A percentile compares a stretch with the other conserved stretches of the same genome.
Evolutionary conservation across 2,797 vertebrate genomes (phyloP).

Genomic region (Kryptopterus vitreolus): DNA sequence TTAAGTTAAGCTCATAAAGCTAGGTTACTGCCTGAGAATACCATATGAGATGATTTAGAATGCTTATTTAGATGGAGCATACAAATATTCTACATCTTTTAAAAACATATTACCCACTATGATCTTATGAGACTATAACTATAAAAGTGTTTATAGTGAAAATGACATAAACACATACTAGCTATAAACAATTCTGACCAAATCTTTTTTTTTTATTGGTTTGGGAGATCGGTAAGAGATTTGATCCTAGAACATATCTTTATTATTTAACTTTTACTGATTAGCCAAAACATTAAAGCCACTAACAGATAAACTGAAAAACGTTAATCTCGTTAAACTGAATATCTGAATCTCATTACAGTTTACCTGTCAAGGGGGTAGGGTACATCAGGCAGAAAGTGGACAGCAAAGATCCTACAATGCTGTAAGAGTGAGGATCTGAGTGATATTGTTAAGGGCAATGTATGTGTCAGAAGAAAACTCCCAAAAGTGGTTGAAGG

Average conservation of each 20-base stretch:
- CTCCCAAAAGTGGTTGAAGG: too few relatives aligned
- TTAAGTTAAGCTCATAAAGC: conserved; percentile 14
- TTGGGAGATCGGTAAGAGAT: background rate
- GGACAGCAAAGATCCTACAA: too few relatives aligned
- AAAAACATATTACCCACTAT: background rate
- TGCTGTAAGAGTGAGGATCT: too few relatives aligned
- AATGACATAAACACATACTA: background rate
- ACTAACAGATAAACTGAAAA: too few relatives aligned
- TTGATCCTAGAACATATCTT: background rate
- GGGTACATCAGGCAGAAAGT: too few relatives aligned
- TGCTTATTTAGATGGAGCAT: background rate
- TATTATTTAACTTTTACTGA: background rate
- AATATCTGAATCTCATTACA: too few relatives aligned
- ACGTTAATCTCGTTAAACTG: too few relatives aligned
- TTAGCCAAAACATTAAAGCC: background rate
- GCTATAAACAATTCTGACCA: background rate
- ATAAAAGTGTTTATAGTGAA: background rate
- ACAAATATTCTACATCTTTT: background rate
- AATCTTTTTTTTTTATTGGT: background rate
- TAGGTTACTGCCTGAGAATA: conserved; percentile 11
- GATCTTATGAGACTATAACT: background rate
- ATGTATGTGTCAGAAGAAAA: too few relatives aligned
- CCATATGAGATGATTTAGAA: background rate
- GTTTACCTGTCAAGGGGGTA: too few relatives aligned
- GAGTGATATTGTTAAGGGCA: too few relatives aligned